A percentile compares a stretch with the other conserved stretches of the same genome.
Evolutionary conservation across 2,888 invertebrate species (phyloP).

Genomic region (Spodoptera littoralis): DNA sequence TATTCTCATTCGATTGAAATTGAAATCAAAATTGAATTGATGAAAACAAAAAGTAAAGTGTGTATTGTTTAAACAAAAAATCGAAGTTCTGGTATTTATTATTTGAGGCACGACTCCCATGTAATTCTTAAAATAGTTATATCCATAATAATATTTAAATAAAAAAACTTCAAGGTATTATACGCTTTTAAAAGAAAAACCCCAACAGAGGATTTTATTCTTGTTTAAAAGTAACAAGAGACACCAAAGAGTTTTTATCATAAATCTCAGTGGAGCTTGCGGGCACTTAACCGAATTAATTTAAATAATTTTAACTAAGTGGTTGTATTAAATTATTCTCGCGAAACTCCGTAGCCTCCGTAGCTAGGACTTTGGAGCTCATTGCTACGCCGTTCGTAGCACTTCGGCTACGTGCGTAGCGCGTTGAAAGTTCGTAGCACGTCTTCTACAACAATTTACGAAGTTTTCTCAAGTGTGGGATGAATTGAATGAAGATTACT

Average conservation of each 20-base stretch:
- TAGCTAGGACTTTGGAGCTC: conserved; percentile 31
- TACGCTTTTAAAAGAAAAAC: conserved; percentile 6
- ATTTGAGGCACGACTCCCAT: no score
- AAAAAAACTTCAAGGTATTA: no score
- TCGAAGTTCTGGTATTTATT: no score
- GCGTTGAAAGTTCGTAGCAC: conserved; percentile 56
- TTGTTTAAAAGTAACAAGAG: conserved; percentile 36
- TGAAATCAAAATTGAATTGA: no score
- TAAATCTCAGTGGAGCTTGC: conserved; percentile 44
- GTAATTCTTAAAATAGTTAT: no score
- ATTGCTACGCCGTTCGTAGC: conserved; percentile 62
- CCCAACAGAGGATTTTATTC: conserved; percentile 23
- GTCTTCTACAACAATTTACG: conserved; percentile 31
- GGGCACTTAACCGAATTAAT: conserved; percentile 49
- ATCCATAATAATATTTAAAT: no score
- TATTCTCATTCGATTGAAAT: no score
- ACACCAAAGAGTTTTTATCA: conserved; percentile 31
- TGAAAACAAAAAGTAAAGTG: no score
- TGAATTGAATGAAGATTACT: conserved; percentile 20
- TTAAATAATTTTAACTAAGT: conserved; percentile 53
- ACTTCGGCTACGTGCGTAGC: conserved; percentile 66
- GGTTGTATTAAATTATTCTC: conserved; percentile 40
- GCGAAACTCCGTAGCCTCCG: conserved; percentile 16
- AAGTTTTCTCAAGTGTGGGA: conserved; percentile 27
- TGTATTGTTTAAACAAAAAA: no score